Evolutionary conservation across 1,140 invertebrate genomes (phyloP).

Genomic region (Pogonognathellus flavescens): DNA sequence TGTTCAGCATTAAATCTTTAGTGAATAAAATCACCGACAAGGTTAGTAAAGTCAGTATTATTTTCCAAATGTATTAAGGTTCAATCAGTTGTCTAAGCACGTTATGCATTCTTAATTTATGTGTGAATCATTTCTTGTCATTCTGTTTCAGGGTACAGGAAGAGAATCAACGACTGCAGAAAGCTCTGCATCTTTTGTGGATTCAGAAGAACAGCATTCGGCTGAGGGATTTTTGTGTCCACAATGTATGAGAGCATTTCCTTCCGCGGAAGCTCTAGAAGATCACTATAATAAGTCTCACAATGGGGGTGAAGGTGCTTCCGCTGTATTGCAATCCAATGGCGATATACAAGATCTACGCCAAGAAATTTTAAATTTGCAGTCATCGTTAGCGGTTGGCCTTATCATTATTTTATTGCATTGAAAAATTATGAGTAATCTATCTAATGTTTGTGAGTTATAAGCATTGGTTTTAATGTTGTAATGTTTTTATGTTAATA

Average conservation of each 20-base stretch:
- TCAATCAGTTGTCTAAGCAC: neutral
- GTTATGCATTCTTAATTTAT: neutral
- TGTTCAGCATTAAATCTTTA: conserved; percentile 64
- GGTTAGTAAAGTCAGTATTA: conserved; percentile 38
- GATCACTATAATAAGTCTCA: conserved; percentile 63
- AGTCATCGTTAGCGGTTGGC: conserved; percentile 39
- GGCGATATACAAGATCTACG: conserved; percentile 51
- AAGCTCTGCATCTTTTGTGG: conserved; percentile 35
- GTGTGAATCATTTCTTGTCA: neutral
- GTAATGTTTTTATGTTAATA: conserved; percentile 31
- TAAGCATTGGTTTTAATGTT: too few relatives aligned
- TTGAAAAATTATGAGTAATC: too few relatives aligned
- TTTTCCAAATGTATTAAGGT: too few relatives aligned
- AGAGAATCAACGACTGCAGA: conserved; percentile 37
- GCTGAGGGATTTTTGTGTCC: conserved; percentile 66
- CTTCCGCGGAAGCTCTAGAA: conserved; percentile 62
- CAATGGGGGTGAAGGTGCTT: neutral
- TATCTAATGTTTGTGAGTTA: too few relatives aligned
- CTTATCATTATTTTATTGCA: too few relatives aligned
- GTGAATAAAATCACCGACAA: conserved; percentile 63
- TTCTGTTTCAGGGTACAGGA: conserved; percentile 27
- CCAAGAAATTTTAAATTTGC: conserved; percentile 45
- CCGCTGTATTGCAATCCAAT: neutral
- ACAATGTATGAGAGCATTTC: conserved; percentile 64
- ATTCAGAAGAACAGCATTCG: conserved; percentile 60